These are phyloP conservation scores for Xiphias gladius DNA, from an alignment of 2,113 vertebrate genomes.

Conservation along the genomic window DNA sequence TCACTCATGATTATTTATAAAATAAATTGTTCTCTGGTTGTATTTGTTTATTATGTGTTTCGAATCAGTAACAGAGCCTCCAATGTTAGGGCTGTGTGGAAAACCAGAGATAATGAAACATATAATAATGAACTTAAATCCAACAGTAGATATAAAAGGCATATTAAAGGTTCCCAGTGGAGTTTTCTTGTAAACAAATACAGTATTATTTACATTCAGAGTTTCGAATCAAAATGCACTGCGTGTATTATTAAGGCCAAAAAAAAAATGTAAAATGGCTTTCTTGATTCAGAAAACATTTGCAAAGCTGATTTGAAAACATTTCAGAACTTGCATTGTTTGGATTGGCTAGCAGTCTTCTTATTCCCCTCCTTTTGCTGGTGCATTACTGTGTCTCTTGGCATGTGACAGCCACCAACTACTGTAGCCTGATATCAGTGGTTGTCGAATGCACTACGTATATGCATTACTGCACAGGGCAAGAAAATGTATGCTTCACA, in stretches of 20 bases:
- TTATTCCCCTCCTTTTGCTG: not conserved
- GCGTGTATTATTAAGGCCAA: not conserved
- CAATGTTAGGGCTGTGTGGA: not conserved
- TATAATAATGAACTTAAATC: slow-evolving; percentile 11
- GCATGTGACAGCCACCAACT: not conserved
- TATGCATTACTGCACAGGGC: not conserved
- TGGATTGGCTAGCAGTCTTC: not conserved
- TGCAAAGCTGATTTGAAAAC: not conserved
- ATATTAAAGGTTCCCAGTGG: slow-evolving; percentile 12
- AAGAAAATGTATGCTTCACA: not conserved
- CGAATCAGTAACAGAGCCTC: not conserved
- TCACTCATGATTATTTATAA: not conserved
- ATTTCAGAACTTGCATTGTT: not conserved
- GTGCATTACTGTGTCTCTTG: not conserved
- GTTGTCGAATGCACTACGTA: not conserved
- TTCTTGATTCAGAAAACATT: slow-evolving; percentile 4
- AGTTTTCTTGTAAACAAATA: slow-evolving; percentile 12
- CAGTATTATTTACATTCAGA: not conserved
- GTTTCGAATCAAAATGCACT: not conserved
- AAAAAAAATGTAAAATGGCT: not conserved
- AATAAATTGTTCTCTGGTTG: not conserved
- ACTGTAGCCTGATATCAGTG: not conserved
- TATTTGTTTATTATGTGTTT: slow-evolving; percentile 4
- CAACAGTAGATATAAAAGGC: slow-evolving; percentile 1
- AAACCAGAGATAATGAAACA: slow-evolving; percentile 21